Evolutionary conservation across 2,888 invertebrate genomes (phyloP).

Genomic region (Gibbula magus): DNA sequence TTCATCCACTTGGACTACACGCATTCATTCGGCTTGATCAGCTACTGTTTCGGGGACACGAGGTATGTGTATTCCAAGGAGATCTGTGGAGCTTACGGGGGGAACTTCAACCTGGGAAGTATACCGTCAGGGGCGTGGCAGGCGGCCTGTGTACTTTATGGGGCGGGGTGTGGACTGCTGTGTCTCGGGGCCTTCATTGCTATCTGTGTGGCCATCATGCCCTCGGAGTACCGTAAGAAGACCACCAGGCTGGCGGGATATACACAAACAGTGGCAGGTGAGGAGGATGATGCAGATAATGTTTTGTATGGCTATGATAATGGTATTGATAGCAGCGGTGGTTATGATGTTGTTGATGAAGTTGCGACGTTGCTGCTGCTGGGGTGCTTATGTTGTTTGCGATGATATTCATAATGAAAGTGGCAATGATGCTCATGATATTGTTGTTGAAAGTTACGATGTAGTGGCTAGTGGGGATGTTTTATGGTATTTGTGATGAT

Average conservation of each 20-base stretch:
- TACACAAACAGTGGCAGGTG: constrained; percentile 71
- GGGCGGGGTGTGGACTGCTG: constrained; percentile 70
- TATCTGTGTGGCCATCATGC: constrained; percentile 61
- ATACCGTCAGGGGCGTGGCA: constrained; percentile 70
- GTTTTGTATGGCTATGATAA: too few relatives aligned
- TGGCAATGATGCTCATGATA: too few relatives aligned
- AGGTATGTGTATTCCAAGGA: constrained; percentile 17
- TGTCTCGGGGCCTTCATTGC: constrained; percentile 66
- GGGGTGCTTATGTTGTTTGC: too few relatives aligned
- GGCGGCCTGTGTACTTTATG: constrained; percentile 70
- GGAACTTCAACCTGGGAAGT: constrained; percentile 61
- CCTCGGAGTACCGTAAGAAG: constrained; percentile 57
- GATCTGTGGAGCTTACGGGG: constrained; percentile 57
- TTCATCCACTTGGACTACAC: constrained; percentile 64
- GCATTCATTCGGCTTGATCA: constrained; percentile 66
- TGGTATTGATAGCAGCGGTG: too few relatives aligned
- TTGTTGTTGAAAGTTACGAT: too few relatives aligned
- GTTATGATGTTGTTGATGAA: too few relatives aligned
- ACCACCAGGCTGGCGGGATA: constrained; percentile 63
- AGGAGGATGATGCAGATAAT: too few relatives aligned
- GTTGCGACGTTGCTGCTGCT: too few relatives aligned
- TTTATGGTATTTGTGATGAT: too few relatives aligned
- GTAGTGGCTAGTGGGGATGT: too few relatives aligned
- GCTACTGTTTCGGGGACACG: constrained; percentile 41
- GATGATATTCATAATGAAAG: too few relatives aligned